Evolutionary conservation across 2,113 vertebrate species (phyloP).

Genomic region (Casuarius casuarius): DNA sequence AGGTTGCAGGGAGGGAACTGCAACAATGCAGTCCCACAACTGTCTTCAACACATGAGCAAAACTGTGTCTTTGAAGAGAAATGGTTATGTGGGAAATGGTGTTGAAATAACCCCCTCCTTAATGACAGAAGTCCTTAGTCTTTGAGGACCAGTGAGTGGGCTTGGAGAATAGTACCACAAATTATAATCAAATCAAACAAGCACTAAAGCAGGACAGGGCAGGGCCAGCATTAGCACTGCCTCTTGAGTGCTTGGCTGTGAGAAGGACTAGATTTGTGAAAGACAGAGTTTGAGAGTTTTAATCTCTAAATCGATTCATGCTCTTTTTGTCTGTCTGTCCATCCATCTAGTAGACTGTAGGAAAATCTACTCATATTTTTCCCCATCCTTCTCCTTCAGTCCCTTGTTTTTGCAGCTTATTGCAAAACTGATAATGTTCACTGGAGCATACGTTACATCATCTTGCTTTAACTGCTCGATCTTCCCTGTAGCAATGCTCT

Average conservation of each 20-base stretch:
- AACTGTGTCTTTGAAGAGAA: neutral
- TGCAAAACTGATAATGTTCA: neutral
- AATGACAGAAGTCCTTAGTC: neutral
- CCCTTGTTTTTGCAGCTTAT: neutral
- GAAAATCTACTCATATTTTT: neutral
- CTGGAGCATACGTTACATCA: neutral
- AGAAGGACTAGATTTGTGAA: neutral
- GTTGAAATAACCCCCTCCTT: neutral
- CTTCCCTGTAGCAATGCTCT: constrained; percentile 18
- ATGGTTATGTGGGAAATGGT: neutral
- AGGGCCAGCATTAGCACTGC: neutral
- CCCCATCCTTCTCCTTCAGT: neutral
- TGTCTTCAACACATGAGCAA: neutral
- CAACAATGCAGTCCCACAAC: neutral
- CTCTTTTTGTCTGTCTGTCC: neutral
- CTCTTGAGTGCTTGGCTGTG: neutral
- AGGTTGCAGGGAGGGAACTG: neutral
- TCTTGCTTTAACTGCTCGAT: neutral
- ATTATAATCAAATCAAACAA: neutral
- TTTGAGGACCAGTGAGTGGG: neutral
- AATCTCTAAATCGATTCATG: neutral
- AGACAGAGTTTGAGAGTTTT: neutral
- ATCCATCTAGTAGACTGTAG: neutral
- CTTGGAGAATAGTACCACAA: neutral
- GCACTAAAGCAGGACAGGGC: neutral